Base-by-base conservation (phyloP, 2,113 vertebrate species). In the Illadopsis cleaveri region DNA sequence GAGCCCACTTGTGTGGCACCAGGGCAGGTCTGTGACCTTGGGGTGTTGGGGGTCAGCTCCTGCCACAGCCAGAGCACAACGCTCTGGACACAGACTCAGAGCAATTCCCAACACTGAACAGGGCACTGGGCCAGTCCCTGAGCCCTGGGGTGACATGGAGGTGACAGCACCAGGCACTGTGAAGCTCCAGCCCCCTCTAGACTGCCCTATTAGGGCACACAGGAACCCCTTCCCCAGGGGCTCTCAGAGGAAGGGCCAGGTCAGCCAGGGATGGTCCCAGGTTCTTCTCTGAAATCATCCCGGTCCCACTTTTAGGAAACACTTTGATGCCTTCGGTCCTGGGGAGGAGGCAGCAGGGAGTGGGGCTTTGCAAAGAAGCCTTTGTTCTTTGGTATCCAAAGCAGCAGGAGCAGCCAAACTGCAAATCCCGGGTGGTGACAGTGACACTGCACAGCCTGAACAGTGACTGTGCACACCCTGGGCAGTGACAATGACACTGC, bases 361-460 rank as follows among this genome's bases (percentile, higher is more conserved):
- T 33, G 64, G 88, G 85, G 85, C 86, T 90, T 38, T 65, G 91
- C 91, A 93, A 84, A 95, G 87, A 70, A 61, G 57, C 62, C 33
- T 87, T 94, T 94, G 87, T 95, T 96, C 94, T 96, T 96, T 96
- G 95, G 95, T 92, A 78, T 24, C 2, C 6, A 69, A 42, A 19
- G 70, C 84, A 71, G 90, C 69, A 27, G 1, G 54, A 93, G 90
- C 86, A 61, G 91, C 23, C 25, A 62, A 27, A 62, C 75, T 40
- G 48, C 57, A 47, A 53, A 87, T 31, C 57, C n/a, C 2, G 7
- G 38, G 60, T 0, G 5, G 50, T 54, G 82, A 30, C 53, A 77
- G 37, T 48, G 82, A 54, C 57, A 3, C 48, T 38, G 38, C 47
- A 80, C 22, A 9, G 2, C 45, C 24, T 30, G 30, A 6, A 4